A percentile compares a stretch with the other conserved stretches of the same genome.
Evolutionary conservation across 2,797 vertebrate genomes (phyloP).

Genomic region (Oophaga sylvatica): DNA sequence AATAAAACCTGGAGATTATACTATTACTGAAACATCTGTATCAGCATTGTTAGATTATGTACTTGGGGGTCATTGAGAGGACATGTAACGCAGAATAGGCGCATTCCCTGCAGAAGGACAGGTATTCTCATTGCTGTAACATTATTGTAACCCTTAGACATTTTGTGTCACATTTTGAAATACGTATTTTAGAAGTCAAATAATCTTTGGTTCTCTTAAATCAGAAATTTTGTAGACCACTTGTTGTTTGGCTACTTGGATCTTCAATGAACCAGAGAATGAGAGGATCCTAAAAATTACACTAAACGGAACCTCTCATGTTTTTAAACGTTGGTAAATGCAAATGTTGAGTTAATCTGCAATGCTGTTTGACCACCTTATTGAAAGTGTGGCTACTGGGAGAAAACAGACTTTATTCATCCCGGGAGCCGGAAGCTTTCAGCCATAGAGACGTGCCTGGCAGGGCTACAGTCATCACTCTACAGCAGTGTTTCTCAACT

Average conservation of each 20-base stretch:
- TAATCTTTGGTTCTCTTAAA: background rate
- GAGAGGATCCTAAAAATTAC: background rate
- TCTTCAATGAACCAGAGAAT: background rate
- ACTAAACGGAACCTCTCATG: no score
- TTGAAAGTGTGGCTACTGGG: no score
- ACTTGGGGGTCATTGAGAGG: constrained; percentile 22
- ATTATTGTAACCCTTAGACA: no score
- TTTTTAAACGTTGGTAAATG: no score
- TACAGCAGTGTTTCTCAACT: no score
- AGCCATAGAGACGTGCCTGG: no score
- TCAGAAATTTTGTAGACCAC: background rate
- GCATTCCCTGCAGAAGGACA: background rate
- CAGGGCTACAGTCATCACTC: no score
- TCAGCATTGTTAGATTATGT: constrained; percentile 27
- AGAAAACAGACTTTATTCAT: no score
- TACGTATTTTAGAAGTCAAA: background rate
- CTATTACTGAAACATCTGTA: constrained; percentile 21
- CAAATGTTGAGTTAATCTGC: background rate
- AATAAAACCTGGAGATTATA: constrained; percentile 41
- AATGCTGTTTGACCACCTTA: no score
- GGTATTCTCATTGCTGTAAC: background rate
- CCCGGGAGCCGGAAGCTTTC: no score
- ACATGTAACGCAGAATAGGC: constrained; percentile 9
- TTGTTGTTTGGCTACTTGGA: background rate
- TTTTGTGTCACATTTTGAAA: background rate